These are phyloP conservation scores for Paragorgia papillata DNA, from an alignment of 92 coral and sea anemone genomes.

Conservation along the genomic window DNA sequence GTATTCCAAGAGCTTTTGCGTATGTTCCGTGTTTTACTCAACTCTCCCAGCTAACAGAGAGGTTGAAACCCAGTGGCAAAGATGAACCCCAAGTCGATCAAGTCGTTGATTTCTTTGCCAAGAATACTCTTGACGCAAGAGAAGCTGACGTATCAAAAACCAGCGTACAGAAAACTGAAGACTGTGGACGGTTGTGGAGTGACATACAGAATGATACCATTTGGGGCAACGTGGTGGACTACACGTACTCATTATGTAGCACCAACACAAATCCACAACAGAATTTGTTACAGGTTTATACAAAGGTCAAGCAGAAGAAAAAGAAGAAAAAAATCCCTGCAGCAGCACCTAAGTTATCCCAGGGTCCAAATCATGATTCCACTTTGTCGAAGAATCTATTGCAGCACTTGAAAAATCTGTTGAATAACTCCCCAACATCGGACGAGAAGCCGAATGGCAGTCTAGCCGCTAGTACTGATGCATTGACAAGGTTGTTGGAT, in stretches of 20 bases:
- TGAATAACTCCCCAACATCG: too few species aligned
- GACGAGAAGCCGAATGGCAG: too few species aligned
- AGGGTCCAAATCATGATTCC: slow-evolving; percentile 26
- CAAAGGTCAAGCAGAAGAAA: slow-evolving; percentile 48
- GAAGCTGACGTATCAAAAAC: background rate
- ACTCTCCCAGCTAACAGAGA: slow-evolving; percentile 58
- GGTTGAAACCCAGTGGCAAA: background rate
- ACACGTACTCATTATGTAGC: slow-evolving; percentile 84
- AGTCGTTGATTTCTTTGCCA: slow-evolving; percentile 3
- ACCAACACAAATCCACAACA: slow-evolving; percentile 48
- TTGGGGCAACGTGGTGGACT: slow-evolving; percentile 90
- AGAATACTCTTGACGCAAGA: background rate
- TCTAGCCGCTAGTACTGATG: too few species aligned
- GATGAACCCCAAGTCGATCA: background rate
- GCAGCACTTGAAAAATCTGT: too few species aligned
- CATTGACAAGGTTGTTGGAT: too few species aligned
- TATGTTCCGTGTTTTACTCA: slow-evolving; percentile 85
- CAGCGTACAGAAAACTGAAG: slow-evolving; percentile 17
- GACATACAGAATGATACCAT: slow-evolving; percentile 69
- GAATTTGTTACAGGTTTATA: slow-evolving; percentile 67
- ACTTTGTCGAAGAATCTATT: too few species aligned
- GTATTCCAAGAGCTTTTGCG: slow-evolving; percentile 81
- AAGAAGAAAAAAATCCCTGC: slow-evolving; percentile 71
- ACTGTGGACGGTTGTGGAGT: slow-evolving; percentile 60
- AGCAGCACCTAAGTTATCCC: slow-evolving; percentile 65